A percentile compares a stretch with the other conserved stretches of the same genome.
Evolutionary conservation across 2,797 vertebrate genomes (phyloP).

Genomic region (Halcyon leucocephala): DNA sequence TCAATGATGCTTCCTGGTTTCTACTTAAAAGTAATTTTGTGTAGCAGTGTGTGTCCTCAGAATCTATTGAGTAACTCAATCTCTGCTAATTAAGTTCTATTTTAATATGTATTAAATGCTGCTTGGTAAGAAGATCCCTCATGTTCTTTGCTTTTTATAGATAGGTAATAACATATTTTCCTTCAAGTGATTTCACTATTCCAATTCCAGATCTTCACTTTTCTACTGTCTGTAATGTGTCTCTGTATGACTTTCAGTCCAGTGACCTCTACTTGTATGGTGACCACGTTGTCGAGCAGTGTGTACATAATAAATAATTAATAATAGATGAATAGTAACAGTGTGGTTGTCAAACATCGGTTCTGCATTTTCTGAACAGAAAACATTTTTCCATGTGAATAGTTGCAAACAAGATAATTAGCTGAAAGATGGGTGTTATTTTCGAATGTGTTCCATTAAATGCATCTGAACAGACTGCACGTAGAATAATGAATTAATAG

Average conservation of each 20-base stretch:
- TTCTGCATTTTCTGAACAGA: neutral
- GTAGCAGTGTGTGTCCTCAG: neutral
- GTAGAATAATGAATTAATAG: neutral
- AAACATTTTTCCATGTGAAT: neutral
- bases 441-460: neutral
- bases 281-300: neutral
- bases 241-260: neutral
- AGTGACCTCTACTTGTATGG: neutral
- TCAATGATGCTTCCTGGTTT: neutral
- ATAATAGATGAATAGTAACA: too few species aligned
- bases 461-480: neutral
- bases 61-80: neutral
- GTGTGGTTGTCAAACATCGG: neutral
- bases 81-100: neutral
- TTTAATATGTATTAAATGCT: neutral
- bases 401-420: neutral
- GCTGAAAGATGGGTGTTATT: neutral
- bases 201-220: neutral
- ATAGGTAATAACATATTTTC: neutral
- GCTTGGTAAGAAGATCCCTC: neutral
- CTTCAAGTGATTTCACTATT: neutral
- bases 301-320: neutral
- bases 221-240: neutral
- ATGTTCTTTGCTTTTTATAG: neutral
- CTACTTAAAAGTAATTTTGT: neutral